Base-by-base conservation (phyloP, 2,888 invertebrate genomes). In the Lepidocyrtoides sp. region DNA sequence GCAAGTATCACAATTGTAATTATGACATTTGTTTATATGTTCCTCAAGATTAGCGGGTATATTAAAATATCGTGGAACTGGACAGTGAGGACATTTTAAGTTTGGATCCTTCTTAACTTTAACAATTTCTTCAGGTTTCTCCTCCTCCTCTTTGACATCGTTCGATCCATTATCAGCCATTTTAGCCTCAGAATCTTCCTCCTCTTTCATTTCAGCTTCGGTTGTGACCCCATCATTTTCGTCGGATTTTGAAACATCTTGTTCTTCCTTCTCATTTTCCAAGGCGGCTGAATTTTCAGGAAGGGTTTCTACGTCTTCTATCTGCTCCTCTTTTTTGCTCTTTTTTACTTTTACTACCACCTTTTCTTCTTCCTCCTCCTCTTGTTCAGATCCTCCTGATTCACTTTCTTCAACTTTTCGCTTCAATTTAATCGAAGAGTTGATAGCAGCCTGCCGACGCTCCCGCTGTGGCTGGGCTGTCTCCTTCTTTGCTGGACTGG, bases 31-130 rank as follows among this genome's bases (percentile, higher is more conserved):
- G 0, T 2, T 17, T 4, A 91, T 26, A 36, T 91, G 91, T 3
- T 83, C 87, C 20, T 75, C 84, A 12, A 88, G 44, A 57, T 57
- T 88, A 44, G 75, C 77, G 2, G 77, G 77, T 2, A 41, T 29
- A 36, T 83, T 77, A 29, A 88, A 91, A 48, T 91, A 88, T 0
- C 91, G 91, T 3, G 87, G 87, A 57, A 91, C 57, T 0, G 41
- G 63, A 32, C 91, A 91, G 17, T 83, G 77, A 10, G 83, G 83
- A 60, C 91, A 91, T 66, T 91, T 91, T 5, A 91, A 84, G 32
- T 54, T 88, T 2, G 91, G 91, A 26, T 91, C 87, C 57, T 77
- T 91, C 41, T 91, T 87, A 5, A 14, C n/a, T 26, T 83, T 87
- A 1, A 60, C 86, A 29, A 75, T 48, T 63, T 23, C 54, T 5